phyloP scores from a whole-genome alignment of 2,113 vertebrate genomes.

The Empidonax traillii region DNA sequence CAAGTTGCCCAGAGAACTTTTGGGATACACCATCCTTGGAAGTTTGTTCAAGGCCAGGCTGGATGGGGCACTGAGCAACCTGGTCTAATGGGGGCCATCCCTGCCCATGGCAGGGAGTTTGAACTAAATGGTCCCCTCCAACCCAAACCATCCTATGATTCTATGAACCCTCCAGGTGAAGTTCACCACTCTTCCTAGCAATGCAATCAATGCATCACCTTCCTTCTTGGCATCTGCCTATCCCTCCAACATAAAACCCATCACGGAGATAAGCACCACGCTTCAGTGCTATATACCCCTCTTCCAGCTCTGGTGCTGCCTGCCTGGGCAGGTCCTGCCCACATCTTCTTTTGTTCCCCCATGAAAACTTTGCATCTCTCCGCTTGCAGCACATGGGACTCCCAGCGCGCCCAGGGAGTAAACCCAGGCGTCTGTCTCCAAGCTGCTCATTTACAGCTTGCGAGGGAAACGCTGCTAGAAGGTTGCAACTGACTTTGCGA shows the following conservation, averaged over 20 bases:
- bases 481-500: background rate
- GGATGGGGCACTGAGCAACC: background rate
- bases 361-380: background rate
- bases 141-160: background rate
- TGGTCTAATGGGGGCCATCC: background rate
- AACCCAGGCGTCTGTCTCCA: constrained; percentile 35
- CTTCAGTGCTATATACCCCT: background rate
- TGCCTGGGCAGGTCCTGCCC: background rate
- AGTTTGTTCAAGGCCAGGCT: background rate
- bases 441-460: constrained; percentile 40
- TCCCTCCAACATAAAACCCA: accelerated
- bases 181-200: background rate
- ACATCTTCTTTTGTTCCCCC: background rate
- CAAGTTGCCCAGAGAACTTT: background rate
- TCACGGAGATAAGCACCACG: accelerated
- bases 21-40: background rate
- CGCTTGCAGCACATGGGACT: background rate
- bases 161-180: background rate
- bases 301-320: background rate
- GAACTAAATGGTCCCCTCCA: background rate
- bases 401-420: background rate
- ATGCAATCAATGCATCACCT: accelerated
- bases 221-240: background rate
- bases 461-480: background rate
- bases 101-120: background rate